Evolutionary conservation across 2,888 invertebrate genomes (phyloP).

Genomic region (Mycalesis mineus): DNA sequence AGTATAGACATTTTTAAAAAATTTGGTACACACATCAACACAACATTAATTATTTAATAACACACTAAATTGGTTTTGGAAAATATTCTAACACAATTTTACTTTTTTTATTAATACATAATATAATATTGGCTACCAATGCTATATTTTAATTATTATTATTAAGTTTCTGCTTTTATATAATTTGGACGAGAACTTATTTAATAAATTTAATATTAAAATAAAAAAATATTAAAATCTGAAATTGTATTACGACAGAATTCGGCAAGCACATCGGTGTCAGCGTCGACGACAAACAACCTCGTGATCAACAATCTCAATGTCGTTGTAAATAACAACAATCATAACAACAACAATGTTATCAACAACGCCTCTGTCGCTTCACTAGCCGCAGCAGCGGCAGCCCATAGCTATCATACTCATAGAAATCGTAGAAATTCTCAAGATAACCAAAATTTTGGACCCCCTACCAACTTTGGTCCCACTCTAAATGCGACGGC

Average conservation of each 20-base stretch:
- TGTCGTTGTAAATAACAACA: slow-evolving; percentile 76
- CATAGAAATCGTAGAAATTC: slow-evolving; percentile 69
- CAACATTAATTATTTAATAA: too few species aligned
- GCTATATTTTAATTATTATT: background rate
- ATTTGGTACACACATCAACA: too few species aligned
- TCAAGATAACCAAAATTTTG: slow-evolving; percentile 67
- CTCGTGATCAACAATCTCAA: slow-evolving; percentile 73
- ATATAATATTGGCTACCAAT: too few species aligned
- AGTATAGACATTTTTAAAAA: too few species aligned
- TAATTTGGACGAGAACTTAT: slow-evolving; percentile 9
- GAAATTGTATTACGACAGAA: slow-evolving; percentile 47
- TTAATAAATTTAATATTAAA: too few species aligned
- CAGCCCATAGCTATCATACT: slow-evolving; percentile 70
- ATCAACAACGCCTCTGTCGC: slow-evolving; percentile 75
- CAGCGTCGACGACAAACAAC: slow-evolving; percentile 75
- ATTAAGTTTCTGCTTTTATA: background rate
- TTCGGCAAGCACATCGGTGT: slow-evolving; percentile 66
- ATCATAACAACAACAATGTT: slow-evolving; percentile 74
- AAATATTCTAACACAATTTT: too few species aligned
- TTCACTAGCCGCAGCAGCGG: slow-evolving; percentile 70
- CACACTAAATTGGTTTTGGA: background rate
- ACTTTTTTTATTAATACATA: too few species aligned
- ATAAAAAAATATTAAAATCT: slow-evolving; percentile 11
- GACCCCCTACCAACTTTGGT: slow-evolving; percentile 61
- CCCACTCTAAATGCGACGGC: slow-evolving; percentile 68